Evolutionary conservation across 2,113 vertebrate species (phyloP).

Genomic region (Mobula hypostoma): DNA sequence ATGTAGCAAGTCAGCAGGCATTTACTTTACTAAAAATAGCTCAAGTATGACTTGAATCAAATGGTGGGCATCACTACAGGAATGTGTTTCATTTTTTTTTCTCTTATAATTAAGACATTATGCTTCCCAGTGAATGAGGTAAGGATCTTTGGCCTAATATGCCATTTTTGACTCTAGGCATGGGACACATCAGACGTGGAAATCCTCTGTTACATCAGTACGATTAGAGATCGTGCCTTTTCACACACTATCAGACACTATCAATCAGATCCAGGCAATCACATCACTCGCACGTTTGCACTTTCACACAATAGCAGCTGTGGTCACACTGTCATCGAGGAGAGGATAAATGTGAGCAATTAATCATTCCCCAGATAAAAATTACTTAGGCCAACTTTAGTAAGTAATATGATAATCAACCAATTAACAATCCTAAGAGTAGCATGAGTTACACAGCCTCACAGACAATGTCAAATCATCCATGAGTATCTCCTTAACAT

Average conservation of each 20-base stretch:
- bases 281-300: neutral
- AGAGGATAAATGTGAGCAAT: neutral
- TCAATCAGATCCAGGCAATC: neutral
- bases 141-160: neutral
- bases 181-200: neutral
- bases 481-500: neutral
- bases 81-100: neutral
- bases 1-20: constrained; percentile 2
- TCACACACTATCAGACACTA: neutral
- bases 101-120: constrained; percentile 30
- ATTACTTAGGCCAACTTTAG: neutral
- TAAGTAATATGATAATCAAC: neutral
- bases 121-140: neutral
- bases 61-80: neutral
- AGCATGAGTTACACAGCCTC: neutral
- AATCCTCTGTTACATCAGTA: neutral
- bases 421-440: neutral
- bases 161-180: neutral
- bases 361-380: neutral
- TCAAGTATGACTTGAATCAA: neutral
- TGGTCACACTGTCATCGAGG: neutral
- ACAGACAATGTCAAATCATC: neutral
- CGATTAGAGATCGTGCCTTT: neutral
- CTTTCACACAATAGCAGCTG: neutral
- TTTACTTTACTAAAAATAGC: constrained; percentile 27